phyloP scores from a whole-genome alignment of 1,140 invertebrate genomes.

The Scaptomyza montana region DNA sequence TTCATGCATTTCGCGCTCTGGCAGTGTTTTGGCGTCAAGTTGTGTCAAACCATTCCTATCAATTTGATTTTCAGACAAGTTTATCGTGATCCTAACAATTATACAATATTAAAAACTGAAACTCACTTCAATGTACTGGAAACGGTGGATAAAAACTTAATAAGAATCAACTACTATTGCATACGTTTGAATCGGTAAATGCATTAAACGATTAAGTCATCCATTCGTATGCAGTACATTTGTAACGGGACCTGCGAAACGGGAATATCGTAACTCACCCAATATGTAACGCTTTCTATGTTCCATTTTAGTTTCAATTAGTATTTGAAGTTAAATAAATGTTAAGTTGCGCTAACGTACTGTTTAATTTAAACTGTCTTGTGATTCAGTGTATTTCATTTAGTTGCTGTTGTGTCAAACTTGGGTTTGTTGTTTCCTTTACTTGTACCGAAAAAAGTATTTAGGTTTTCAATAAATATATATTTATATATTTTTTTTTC shows the following conservation, averaged over 20 bases:
- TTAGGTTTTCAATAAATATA: conserved; percentile 64
- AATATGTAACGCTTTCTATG: conserved; percentile 20
- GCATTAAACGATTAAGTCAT: neutral
- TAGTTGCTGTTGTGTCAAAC: conserved; percentile 25
- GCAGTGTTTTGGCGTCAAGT: conserved; percentile 84
- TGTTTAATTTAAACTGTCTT: conserved; percentile 21
- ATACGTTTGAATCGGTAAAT: neutral
- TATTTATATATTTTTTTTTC: conserved; percentile 18
- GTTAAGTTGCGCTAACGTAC: conserved; percentile 26
- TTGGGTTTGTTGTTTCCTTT: conserved; percentile 25
- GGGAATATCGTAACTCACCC: conserved; percentile 29
- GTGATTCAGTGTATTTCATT: conserved; percentile 20
- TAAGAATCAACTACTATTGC: neutral
- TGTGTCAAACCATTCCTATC: conserved; percentile 83
- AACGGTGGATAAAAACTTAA: conserved; percentile 3
- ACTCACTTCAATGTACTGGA: conserved; percentile 7
- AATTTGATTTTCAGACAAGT: conserved; percentile 73
- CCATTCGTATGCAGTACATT: neutral
- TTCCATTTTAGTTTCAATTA: conserved; percentile 42
- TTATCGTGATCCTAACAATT: conserved; percentile 62
- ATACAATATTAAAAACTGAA: conserved; percentile 48
- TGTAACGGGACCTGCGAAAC: conserved; percentile 19
- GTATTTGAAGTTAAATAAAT: conserved; percentile 42
- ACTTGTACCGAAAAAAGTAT: conserved; percentile 35
- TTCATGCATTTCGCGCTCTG: conserved; percentile 70